Evolutionary conservation across 2,888 invertebrate species (phyloP), one percentile per base, ranked within the genome.

Genomic region (Ectropis crepuscularia): DNA sequence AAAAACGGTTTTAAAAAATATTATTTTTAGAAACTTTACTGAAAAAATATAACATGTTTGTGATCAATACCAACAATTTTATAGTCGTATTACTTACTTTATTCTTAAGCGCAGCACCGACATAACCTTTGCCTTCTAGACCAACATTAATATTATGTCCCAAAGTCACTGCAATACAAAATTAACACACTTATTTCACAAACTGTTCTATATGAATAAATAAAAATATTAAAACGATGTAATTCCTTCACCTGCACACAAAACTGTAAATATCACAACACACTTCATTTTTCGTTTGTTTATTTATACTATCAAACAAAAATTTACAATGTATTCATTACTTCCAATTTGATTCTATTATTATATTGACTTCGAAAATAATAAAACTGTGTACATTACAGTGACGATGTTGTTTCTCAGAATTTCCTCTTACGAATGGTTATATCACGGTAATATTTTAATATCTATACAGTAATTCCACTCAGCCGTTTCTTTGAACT

Each of bases 201-300:
- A 12, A 10, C 10, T n/a, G 4, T n/a, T n/a, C n/a, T n/a, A n/a
- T n/a, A 16, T 39, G 39, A 11, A 49, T 6, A 9, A 4, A 39
- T 12, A 8, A 10, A 39, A 39, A 39, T 5, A 5, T n/a, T n/a
- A n/a, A n/a, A n/a, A n/a, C n/a, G 7, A 2, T 8, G 12, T 8
- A 41, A 41, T 5, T 9, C 38, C 39, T 28, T 38, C 0, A 70
- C 70, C 67, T 63, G 67, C 46, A 46, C 48, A 60, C 9, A 39
- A 48, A 12, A 65, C 9, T 28, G 61, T 16, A 4, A 67, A 28
- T 53, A 65, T 43, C 46, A 69, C 57, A 36, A 5, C 41, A 45
- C 53, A 65, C 53, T 65, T 59, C 69, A 70, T 70, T 39, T 54
- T 28, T 60, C 7, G 5, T 41, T 16, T 51, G 1, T 2, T 39